phyloP scores from a whole-genome alignment of 2,797 vertebrate species.

The Hydrophis major region DNA sequence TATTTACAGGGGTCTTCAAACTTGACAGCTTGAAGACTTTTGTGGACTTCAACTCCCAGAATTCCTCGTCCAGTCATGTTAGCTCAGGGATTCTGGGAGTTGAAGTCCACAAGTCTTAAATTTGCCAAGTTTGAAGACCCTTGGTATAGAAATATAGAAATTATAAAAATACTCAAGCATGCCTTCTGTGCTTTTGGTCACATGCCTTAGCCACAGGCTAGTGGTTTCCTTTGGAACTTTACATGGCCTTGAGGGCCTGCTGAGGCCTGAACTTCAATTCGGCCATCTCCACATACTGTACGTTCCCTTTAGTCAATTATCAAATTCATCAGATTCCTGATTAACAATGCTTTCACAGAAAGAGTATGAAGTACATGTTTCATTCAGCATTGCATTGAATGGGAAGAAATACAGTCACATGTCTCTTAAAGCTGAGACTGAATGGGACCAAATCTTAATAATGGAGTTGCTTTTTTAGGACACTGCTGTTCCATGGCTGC shows the following conservation, averaged over 20 bases:
- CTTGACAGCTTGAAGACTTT: too few relatives aligned
- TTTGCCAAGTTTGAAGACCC: too few relatives aligned
- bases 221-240: neutral
- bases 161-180: neutral
- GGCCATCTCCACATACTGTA: neutral
- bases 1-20: neutral
- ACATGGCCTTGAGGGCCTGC: neutral
- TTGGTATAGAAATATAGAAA: neutral
- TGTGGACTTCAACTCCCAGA: too few relatives aligned
- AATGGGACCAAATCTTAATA: neutral
- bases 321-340: neutral
- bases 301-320: too few relatives aligned
- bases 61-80: too few relatives aligned
- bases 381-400: neutral
- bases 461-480: neutral
- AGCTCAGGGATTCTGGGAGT: too few relatives aligned
- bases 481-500: neutral
- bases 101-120: too few relatives aligned
- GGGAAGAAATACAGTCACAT: neutral
- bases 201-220: neutral
- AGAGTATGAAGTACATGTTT: neutral
- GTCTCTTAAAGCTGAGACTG: neutral
- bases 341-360: neutral
- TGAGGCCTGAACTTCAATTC: neutral
- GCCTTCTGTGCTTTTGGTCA: neutral